Evolutionary conservation across 2,888 invertebrate species (phyloP), one percentile per base, ranked within the genome.

Genomic region (Cloeon dipterum): DNA sequence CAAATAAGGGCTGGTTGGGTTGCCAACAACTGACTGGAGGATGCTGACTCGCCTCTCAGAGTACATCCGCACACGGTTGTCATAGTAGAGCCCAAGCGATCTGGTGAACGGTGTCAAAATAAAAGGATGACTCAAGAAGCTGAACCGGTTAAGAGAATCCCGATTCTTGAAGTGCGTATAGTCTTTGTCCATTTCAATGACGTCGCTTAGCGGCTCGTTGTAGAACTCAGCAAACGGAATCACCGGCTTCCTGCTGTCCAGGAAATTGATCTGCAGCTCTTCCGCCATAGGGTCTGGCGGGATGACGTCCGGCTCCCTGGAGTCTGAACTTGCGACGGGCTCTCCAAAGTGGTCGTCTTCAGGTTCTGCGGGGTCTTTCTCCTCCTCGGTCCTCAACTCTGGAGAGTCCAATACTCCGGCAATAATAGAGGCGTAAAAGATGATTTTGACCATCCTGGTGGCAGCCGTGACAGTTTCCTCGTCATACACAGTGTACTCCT

Each of bases 31-130:
- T 14, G 77, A 76, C 50, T 88, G 78, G 46, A 86, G 62, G 46
- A 88, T 62, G 49, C 86, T 85, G 51, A 82, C 73, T 45, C 89
- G 68, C 35, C 91, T 63, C 58, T 91, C 89, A 42, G 81, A 82
- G 57, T 83, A 83, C 93, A 93, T 93, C 38, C 88, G 68, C 55
- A 93, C 85, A 39, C 89, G 70, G 57, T 88, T 91, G 59, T 93
- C 93, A 54, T 82, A 89, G 60, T 88, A 91, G 43, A 93, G 61
- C 0, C 85, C 86, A 45, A 85, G 68, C 3, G 83, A 82, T 61
- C 91, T 91, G 5, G 85, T 86, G 8, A 88, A 83, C 10, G 88
- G 82, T 20, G 85, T 88, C 42, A 93, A 59, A 44, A 93, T 77
- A 58, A 89, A 91, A 32, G 85, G 76, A 52, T 86, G 83, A 49